Percentiles rank a stretch among this genome's conserved stretches.
These are phyloP conservation scores for Chamaetylas fuelleborni DNA, from an alignment of 2,113 vertebrate species.

Conservation along the genomic window DNA sequence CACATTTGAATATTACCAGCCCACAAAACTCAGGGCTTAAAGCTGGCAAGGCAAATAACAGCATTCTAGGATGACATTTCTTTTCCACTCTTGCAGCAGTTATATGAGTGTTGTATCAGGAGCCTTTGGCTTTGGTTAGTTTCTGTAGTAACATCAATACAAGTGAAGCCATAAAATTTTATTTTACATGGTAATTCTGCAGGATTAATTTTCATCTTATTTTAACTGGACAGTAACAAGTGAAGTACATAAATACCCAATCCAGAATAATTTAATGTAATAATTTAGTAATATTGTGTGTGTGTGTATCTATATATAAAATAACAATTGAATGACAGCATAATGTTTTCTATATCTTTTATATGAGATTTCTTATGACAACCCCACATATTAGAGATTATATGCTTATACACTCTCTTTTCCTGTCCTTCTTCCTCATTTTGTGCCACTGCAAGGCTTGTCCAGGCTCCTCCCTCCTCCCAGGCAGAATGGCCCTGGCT, in stretches of 20 bases:
- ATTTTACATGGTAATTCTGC: background rate
- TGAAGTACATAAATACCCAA: background rate
- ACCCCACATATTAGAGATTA: background rate
- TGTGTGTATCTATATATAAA: background rate
- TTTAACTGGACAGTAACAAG: background rate
- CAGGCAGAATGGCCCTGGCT: background rate
- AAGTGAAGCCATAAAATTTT: background rate
- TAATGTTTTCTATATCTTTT: background rate
- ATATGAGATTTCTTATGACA: background rate
- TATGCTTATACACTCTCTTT: background rate
- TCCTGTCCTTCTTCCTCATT: background rate
- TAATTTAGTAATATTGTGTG: background rate
- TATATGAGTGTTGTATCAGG: background rate
- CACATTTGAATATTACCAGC: background rate
- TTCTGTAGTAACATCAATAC: background rate
- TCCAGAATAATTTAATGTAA: background rate
- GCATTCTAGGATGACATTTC: background rate
- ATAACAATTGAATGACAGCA: background rate
- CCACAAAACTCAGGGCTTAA: background rate
- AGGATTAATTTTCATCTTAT: background rate
- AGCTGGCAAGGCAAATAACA: background rate
- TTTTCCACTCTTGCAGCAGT: background rate
- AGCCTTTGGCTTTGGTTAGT: slow-evolving; percentile 22
- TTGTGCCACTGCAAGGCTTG: background rate
- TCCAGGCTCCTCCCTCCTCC: background rate